These are phyloP conservation scores for Hippocampus abdominalis DNA, from an alignment of 2,113 vertebrate genomes.

Conservation along the genomic window DNA sequence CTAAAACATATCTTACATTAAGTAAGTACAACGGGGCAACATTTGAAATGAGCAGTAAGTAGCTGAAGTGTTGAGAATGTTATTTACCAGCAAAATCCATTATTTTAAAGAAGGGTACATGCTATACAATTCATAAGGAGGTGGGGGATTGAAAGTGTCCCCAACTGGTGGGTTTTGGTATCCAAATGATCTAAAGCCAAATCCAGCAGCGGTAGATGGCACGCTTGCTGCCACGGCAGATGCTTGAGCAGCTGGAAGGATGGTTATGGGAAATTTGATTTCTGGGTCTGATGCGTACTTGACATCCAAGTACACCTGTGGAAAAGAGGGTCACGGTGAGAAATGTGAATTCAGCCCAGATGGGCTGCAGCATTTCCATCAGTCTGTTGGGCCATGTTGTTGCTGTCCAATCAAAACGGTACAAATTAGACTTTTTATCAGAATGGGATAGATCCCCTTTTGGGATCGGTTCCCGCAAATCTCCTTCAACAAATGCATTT, in stretches of 20 bases:
- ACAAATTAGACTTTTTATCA: not conserved
- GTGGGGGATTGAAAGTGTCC: constrained; percentile 27
- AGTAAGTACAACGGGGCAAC: not conserved
- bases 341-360: not conserved
- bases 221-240: constrained; percentile 10
- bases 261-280: constrained; percentile 58
- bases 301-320: constrained; percentile 62
- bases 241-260: constrained; percentile 28
- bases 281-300: constrained; percentile 61
- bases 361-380: not conserved
- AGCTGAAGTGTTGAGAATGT: not conserved
- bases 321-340: not conserved
- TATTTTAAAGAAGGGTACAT: constrained; percentile 27
- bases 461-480: not conserved
- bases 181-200: constrained; percentile 34
- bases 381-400: not conserved
- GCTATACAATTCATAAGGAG: constrained; percentile 35
- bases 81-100: constrained; percentile 11
- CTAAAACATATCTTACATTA: not conserved
- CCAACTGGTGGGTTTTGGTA: constrained; percentile 15
- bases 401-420: too few relatives aligned
- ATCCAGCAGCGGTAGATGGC: constrained; percentile 2
- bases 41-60: not conserved
- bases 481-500: not conserved
- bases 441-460: not conserved